Base-by-base conservation (phyloP, 2,797 vertebrate genomes). In the Threskiornis aethiopicus region DNA sequence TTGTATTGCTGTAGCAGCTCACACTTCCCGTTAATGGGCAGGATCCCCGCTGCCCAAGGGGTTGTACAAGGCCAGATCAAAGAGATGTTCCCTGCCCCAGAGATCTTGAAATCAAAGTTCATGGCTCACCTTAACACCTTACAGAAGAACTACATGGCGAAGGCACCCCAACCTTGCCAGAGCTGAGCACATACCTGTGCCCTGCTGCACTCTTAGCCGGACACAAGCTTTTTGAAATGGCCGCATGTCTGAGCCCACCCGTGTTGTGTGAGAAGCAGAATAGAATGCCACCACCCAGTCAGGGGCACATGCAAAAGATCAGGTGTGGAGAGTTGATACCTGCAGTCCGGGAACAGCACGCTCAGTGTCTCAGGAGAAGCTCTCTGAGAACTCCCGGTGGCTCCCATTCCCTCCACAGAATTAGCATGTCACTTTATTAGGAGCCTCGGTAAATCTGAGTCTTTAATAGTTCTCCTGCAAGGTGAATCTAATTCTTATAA, bases 251-350 rank as follows among this genome's bases (percentile, higher is more conserved):
- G 46, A 54, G 35, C 28, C 54, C n/a, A 41, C 13, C 28, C 39
- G 6, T 10, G 20, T n/a, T 62, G 31, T 1, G 1, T 39, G 17
- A 0, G 1, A 35, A 61, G 39, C 49, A 29, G 44, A 41, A 33
- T 1, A 41, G 13, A 39, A 39, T 67, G 41, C 12, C 31, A 26
- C 15, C 42, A 46, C 26, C 42, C n/a, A n/a, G 21, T 29, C 28
- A 16, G 19, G 52, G 16, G 6, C 46, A 72, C 13, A 5, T 26
- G 24, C 35, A 41, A 78, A 73, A 25, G 37, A 42, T 49, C 41
- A 33, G 21, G 17, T 44, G 19, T 22, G 33, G 39, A 59, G 13
- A 25, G 15, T 1, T 41, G 22, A 21, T 69, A 29, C 28, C 65
- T 52, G 64, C 39, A 62, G 35, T 47, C 39, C 16, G 42, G 58